Evolutionary conservation across 2,797 vertebrate genomes (phyloP), one percentile per base, ranked within the genome.

Genomic region (Fundulus diaphanus): DNA sequence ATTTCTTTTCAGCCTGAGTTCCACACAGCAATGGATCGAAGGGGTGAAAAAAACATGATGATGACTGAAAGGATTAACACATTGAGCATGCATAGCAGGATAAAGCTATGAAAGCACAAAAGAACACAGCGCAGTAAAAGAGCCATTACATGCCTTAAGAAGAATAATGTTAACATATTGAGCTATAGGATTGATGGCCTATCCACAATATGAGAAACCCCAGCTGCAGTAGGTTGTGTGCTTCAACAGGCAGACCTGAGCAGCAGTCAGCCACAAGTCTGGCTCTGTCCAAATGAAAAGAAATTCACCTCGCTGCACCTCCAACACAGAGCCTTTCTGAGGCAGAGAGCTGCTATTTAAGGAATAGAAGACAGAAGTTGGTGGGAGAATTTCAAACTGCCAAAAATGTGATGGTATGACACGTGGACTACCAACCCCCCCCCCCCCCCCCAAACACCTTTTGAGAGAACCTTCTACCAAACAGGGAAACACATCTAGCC

Each of bases 91-190:
- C 63, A 33, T 33, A 31, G 61, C 56, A 67, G 27, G 31, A n/a
- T 51, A 12, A 73, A 77, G 59, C n/a, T 48, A 57, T 33, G 37
- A 79, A 72, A 70, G 67, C 63, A 54, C 29, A 5, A 68, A 35
- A 51, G 66, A 76, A 20, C 8, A 29, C 48, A 29, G 40, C 56
- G 46, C 18, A 9, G 2, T 44, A n/a, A 5, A 44, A 33, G 48
- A 68, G 51, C n/a, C 79, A 20, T 42, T 70, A 22, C 35, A 8
- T 40, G n/a, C 57, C 51, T 63, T 71, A 48, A 72, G 27, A 33
- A 7, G 35, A 74, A 31, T 48, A 20, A 61, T 33, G n/a, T 46
- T 67, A 22, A 77, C 46, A 72, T 78, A 69, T 80, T 35, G 1
- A 67, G 9, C n/a, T 54, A 48, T 33, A 29, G 5, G 2, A 27